These are phyloP conservation scores for Euphydryas editha DNA, from an alignment of 2,888 invertebrate genomes.

Conservation along the genomic window DNA sequence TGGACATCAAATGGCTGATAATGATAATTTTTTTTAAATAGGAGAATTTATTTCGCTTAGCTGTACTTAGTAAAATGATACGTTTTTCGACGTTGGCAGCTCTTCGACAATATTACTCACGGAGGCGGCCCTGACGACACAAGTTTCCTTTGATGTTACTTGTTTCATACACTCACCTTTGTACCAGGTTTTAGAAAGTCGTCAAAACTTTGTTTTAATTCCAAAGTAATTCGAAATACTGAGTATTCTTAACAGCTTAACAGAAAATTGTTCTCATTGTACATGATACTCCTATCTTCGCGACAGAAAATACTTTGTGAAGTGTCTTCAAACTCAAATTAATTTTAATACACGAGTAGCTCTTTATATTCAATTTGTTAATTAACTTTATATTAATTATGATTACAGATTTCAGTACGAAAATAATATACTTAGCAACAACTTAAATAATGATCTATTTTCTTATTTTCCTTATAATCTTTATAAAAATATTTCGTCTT, in stretches of 20 bases:
- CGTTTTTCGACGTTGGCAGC: neutral
- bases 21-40: too few species aligned
- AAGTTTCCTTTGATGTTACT: slow-evolving; percentile 16
- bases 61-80: neutral
- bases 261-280: neutral
- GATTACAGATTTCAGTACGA: too few species aligned
- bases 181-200: slow-evolving; percentile 1
- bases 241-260: neutral
- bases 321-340: neutral
- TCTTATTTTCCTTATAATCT: too few species aligned
- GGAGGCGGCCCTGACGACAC: slow-evolving; percentile 2
- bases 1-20: too few species aligned
- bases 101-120: neutral
- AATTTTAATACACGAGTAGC: slow-evolving; percentile 1
- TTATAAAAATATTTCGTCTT: too few species aligned
- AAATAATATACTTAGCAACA: too few species aligned
- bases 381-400: neutral
- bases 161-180: slow-evolving; percentile 3
- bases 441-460: too few species aligned
- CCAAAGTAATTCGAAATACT: slow-evolving; percentile 9
- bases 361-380: neutral
- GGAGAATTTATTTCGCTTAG: neutral
- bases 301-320: neutral
- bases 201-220: slow-evolving; percentile 3
- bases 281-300: neutral